Evolutionary conservation across 2,797 vertebrate genomes (phyloP), one percentile per base, ranked within the genome.

Genomic region (Erithacus rubecula): DNA sequence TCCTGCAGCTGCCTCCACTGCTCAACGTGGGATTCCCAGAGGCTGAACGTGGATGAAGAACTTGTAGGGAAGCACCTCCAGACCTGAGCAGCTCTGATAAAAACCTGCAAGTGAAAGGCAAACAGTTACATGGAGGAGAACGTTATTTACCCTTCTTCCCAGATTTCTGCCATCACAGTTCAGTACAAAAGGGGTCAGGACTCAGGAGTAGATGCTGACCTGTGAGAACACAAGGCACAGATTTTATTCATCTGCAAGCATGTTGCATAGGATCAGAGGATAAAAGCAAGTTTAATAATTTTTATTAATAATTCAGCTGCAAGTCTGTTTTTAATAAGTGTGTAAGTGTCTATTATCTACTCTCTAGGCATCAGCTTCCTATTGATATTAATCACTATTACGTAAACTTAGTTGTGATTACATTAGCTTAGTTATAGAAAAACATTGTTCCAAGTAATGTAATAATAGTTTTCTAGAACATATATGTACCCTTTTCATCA

Each of bases 271-370:
- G 51, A 93, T 91, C 64, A 70, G 75, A 76, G 32, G 32, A 65
- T 60, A 76, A 92, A 95, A 69, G 60, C 71, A 70, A 87, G 23
- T 68, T 90, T 94, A 34, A 85, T 56, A 1, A 11, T 83, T 92
- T 90, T 87, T 67, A 82, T 90, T 72, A 91, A 83, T 90, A 83
- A 85, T 85, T 77, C 63, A 87, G 32, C 60, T 47, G 46, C 59
- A 89, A 72, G 87, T 82, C 47, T 90, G 20, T 9, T 65, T 70
- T 75, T 89, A 53, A 2, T 59, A 82, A 82, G 51, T 47, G 20
- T 11, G 2, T 43, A 51, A 79, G 12, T 1, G 5, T 53, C 52
- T 69, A 36, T 72, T 87, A 83, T 89, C 83, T 85, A 36, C 34
- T 85, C 53, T 59, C 64, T 85, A 67, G 26, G 21, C 49, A 80